Evolutionary conservation across 2,797 vertebrate genomes (phyloP).

Genomic region (Cossypha caffra): DNA sequence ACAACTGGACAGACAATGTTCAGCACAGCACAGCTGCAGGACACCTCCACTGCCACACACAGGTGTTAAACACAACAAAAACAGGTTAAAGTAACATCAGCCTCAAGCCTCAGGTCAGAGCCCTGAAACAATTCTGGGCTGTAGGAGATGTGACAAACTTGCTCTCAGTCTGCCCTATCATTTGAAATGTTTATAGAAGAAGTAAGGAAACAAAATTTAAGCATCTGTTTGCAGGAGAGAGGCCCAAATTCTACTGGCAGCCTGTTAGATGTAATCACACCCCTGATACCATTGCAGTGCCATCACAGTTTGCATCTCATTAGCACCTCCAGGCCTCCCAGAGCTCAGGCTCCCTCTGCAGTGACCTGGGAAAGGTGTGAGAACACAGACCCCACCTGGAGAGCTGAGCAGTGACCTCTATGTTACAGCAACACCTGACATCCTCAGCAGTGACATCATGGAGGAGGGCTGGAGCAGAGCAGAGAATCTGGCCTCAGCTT

Average conservation of each 20-base stretch:
- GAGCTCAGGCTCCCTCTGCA: background rate
- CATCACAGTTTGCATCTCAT: background rate
- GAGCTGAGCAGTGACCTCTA: background rate
- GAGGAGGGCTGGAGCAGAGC: background rate
- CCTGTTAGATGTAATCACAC: background rate
- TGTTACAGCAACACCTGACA: background rate
- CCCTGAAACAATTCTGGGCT: background rate
- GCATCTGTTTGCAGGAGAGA: background rate
- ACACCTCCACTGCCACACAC: fast-evolving
- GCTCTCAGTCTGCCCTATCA: background rate
- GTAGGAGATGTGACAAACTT: background rate
- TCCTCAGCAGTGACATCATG: background rate
- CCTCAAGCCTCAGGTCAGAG: background rate
- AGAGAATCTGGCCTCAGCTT: background rate
- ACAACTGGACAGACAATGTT: background rate
- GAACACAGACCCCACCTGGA: background rate
- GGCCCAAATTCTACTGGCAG: background rate
- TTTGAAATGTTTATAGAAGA: background rate
- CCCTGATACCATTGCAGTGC: background rate
- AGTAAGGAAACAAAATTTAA: background rate
- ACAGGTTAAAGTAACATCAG: background rate
- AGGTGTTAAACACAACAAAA: background rate
- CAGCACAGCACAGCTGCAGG: background rate
- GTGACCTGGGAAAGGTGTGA: background rate
- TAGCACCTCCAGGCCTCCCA: background rate